Conservation (phyloP, 2,113 vertebrate species). For the Poecilia latipinna region DNA sequence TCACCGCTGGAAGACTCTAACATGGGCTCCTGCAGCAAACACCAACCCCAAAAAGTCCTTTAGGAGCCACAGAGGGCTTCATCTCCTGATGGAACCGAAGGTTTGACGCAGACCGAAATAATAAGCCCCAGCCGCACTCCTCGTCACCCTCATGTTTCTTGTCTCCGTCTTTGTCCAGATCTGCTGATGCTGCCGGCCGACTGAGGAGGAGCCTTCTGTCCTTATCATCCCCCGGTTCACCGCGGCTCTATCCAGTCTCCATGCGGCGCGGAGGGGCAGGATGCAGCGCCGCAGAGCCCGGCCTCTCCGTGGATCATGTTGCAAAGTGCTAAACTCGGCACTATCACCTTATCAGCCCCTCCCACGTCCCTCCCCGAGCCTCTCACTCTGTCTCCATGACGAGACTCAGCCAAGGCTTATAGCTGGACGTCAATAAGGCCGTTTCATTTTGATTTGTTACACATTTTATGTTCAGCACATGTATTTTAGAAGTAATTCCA, state of each 20-base stretch:
- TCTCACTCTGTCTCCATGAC: background rate
- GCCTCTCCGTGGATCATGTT: conserved; percentile 67
- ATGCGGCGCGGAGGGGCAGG: conserved; percentile 41
- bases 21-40: conserved; percentile 25
- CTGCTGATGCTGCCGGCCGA: conserved; percentile 45
- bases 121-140: conserved; percentile 19
- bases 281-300: conserved; percentile 40
- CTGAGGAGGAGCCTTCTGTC: conserved; percentile 32
- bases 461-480: too few species aligned
- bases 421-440: background rate
- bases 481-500: too few species aligned
- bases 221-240: conserved; percentile 15
- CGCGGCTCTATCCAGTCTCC: conserved; percentile 38
- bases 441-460: background rate
- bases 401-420: background rate
- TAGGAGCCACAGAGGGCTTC: conserved; percentile 46
- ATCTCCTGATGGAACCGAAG: conserved; percentile 42
- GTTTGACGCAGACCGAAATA: conserved; percentile 74
- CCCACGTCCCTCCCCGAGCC: conserved; percentile 31
- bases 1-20: conserved; percentile 50
- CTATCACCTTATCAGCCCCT: conserved; percentile 46
- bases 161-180: conserved; percentile 32
- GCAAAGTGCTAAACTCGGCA: conserved; percentile 73
- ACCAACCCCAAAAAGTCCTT: conserved; percentile 43
- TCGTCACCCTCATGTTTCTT: conserved; percentile 49